Evolutionary conservation across 2,797 vertebrate species (phyloP).

Genomic region (Bradypus variegatus): DNA sequence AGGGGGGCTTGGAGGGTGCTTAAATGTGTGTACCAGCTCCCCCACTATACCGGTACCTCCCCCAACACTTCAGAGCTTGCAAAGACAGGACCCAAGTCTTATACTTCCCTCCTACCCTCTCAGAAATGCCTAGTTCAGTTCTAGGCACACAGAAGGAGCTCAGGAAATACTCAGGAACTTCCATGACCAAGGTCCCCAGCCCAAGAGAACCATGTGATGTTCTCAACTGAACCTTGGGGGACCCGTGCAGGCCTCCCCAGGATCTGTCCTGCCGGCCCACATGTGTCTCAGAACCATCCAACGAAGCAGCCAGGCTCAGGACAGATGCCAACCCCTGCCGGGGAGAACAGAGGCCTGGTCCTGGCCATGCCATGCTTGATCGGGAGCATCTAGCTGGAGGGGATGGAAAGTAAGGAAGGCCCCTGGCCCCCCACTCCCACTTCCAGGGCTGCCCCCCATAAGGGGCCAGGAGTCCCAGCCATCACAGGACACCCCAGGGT

Average conservation of each 20-base stretch:
- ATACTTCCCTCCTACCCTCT: background rate
- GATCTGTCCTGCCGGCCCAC: background rate
- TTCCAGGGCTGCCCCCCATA: background rate
- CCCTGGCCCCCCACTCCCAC: constrained; percentile 51
- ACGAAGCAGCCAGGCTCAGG: background rate
- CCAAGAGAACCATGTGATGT: constrained; percentile 31
- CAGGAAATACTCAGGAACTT: background rate
- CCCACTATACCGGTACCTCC: background rate
- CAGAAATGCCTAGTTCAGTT: background rate
- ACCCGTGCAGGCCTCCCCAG: background rate
- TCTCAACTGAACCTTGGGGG: background rate
- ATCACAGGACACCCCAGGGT: background rate
- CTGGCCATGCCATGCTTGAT: background rate
- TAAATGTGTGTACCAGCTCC: background rate
- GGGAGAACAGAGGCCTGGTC: constrained; percentile 12
- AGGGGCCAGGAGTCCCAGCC: background rate
- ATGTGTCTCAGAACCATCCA: background rate
- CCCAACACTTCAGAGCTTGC: background rate
- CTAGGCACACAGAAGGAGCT: background rate
- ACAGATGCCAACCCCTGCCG: background rate
- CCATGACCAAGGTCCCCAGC: fast-evolving
- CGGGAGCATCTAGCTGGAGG: background rate
- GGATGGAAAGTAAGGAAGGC: constrained; percentile 28
- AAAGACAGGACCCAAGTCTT: background rate
- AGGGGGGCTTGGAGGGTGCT: background rate